Evolutionary conservation across 2,888 invertebrate genomes (phyloP).

Genomic region (Archaeoteleia sp.): DNA sequence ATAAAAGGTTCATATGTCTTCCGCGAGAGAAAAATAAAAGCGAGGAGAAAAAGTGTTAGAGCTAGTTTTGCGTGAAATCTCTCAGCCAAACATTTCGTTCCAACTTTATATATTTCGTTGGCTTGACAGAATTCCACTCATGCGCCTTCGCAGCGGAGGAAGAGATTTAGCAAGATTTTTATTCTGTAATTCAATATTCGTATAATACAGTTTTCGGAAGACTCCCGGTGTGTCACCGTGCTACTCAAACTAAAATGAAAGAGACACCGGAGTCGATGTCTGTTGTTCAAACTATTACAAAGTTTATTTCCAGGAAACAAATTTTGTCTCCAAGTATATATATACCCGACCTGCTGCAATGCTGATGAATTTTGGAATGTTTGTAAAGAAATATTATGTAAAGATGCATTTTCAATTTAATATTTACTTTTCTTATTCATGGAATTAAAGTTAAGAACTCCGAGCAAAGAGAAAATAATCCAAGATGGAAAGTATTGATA

Average conservation of each 20-base stretch:
- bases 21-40: constrained; percentile 1
- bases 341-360: too few species aligned
- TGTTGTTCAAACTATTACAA: constrained; percentile 31
- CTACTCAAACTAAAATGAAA: constrained; percentile 8
- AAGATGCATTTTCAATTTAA: too few species aligned
- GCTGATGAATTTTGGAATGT: too few species aligned
- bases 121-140: constrained; percentile 15
- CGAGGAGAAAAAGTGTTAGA: constrained; percentile 1
- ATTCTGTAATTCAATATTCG: constrained; percentile 39
- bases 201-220: constrained; percentile 26
- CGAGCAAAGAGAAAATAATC: too few species aligned
- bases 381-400: too few species aligned
- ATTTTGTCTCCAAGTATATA: too few species aligned
- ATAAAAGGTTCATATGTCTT: too few species aligned
- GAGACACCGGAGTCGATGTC: constrained; percentile 24
- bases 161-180: constrained; percentile 30
- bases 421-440: too few species aligned
- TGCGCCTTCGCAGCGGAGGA: constrained; percentile 15
- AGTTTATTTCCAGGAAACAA: too few species aligned
- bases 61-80: constrained; percentile 21
- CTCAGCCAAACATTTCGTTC: constrained; percentile 16
- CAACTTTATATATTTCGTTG: constrained; percentile 25
- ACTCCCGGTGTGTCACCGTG: constrained; percentile 14
- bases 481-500: too few species aligned
- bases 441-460: too few species aligned